Evolutionary conservation across 2,113 vertebrate species (phyloP).

Genomic region (Megaptera novaeangliae): DNA sequence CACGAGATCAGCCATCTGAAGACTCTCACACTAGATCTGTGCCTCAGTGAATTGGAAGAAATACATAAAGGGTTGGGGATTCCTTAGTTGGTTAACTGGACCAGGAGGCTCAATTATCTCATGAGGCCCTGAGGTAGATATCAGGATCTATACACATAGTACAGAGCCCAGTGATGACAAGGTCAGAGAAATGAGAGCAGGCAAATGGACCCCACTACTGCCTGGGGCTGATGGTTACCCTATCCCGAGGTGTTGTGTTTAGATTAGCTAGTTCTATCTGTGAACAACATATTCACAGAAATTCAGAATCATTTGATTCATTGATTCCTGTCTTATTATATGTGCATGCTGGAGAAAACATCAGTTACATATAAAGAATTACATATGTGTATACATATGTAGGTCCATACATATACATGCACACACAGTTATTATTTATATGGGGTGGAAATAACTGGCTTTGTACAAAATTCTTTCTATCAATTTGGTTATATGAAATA

Average conservation of each 20-base stretch:
- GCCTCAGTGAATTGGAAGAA: background rate
- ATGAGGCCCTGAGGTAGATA: background rate
- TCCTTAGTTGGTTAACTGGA: background rate
- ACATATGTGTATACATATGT: background rate
- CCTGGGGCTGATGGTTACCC: background rate
- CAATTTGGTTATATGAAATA: constrained; percentile 1
- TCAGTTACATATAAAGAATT: background rate
- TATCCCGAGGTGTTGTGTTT: background rate
- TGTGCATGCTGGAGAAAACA: background rate
- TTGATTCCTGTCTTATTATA: background rate
- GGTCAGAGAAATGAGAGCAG: background rate
- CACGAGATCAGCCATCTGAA: background rate
- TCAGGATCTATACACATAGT: background rate
- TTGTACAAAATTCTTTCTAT: background rate
- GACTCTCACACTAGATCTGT: background rate
- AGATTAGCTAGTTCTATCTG: background rate
- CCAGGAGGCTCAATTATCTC: background rate
- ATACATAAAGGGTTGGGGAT: background rate
- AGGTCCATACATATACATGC: background rate
- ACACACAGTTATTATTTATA: background rate
- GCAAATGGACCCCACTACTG: background rate
- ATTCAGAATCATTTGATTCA: background rate
- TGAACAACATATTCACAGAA: background rate
- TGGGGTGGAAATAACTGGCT: background rate
- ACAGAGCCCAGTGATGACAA: background rate